Percentiles rank a stretch among this genome's conserved stretches.
phyloP scores from a whole-genome alignment of 2,888 invertebrate genomes.

The Limnephilus auricula region DNA sequence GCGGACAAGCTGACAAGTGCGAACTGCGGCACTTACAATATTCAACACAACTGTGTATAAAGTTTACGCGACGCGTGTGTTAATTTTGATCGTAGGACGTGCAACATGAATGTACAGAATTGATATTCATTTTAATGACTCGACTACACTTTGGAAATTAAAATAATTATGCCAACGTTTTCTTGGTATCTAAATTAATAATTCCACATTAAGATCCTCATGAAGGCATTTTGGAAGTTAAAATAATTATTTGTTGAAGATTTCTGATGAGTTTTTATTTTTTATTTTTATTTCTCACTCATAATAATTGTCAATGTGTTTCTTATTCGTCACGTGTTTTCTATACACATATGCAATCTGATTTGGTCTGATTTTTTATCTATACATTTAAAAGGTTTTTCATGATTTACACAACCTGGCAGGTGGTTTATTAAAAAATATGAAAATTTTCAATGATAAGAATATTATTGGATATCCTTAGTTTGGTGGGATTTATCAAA shows the following conservation, averaged over 20 bases:
- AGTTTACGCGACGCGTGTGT: background rate
- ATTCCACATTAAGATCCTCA: background rate
- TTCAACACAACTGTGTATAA: background rate
- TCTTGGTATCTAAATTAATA: background rate
- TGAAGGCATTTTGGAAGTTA: background rate
- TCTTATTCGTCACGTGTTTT: too few species aligned
- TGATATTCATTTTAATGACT: background rate
- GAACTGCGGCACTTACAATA: background rate
- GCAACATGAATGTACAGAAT: background rate
- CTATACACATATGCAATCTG: too few species aligned
- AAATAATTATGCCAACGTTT: background rate
- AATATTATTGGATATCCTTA: too few species aligned
- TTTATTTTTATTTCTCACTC: too few species aligned
- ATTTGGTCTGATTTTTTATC: too few species aligned
- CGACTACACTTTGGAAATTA: background rate
- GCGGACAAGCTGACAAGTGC: background rate
- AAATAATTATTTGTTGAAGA: background rate
- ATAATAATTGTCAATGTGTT: too few species aligned
- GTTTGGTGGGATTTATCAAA: too few species aligned
- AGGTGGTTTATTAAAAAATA: too few species aligned
- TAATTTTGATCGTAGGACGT: conserved; percentile 11
- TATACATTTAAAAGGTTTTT: too few species aligned
- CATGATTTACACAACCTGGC: too few species aligned
- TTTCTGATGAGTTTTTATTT: background rate
- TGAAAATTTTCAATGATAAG: too few species aligned